phyloP scores from a whole-genome alignment of 1,140 invertebrate species.

The Caerostris darwini region DNA sequence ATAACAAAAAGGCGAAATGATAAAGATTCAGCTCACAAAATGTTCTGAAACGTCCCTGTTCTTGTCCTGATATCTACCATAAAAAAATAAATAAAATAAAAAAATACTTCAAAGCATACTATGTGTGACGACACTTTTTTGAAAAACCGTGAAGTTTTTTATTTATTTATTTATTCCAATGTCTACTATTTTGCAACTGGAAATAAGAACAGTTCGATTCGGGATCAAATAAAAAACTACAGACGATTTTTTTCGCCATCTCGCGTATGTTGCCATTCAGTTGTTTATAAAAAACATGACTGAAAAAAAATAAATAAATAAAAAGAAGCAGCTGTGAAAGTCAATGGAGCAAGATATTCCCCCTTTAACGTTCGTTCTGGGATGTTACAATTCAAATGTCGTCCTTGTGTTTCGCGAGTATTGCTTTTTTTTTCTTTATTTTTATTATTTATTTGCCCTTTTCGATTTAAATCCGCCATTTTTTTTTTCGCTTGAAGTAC shows the following conservation, averaged over 20 bases:
- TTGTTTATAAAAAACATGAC: background rate
- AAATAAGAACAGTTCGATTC: background rate
- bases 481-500: background rate
- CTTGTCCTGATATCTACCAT: background rate
- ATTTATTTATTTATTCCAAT: background rate
- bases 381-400: slow-evolving; percentile 26
- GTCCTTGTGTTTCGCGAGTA: background rate
- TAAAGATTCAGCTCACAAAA: background rate
- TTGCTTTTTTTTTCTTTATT: no score
- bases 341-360: slow-evolving; percentile 14
- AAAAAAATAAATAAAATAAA: background rate
- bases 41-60: background rate
- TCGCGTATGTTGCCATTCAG: background rate
- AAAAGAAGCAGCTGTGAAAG: background rate
- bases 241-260: background rate
- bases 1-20: background rate
- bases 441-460: background rate
- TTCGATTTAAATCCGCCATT: background rate
- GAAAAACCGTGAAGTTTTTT: background rate
- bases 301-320: background rate
- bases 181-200: background rate
- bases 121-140: background rate
- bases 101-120: background rate
- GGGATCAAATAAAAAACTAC: background rate
- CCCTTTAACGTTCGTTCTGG: background rate